Conservation (phyloP, 2,113 vertebrate species). For the Heloderma charlesbogerti region DNA sequence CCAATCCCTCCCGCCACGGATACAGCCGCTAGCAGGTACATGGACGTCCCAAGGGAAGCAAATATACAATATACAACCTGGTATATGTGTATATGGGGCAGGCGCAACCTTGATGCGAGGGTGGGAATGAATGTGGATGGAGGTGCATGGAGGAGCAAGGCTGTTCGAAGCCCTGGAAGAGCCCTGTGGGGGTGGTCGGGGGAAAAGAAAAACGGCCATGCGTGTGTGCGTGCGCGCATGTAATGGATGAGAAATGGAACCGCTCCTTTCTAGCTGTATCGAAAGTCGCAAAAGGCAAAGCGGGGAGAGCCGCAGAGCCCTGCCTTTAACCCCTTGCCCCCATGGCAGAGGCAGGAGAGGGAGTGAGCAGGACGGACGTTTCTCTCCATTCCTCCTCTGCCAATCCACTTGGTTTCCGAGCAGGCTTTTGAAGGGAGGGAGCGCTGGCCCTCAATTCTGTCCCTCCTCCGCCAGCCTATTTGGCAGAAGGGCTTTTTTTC, state of each 20-base stretch:
- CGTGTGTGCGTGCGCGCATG: neutral
- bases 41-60: neutral
- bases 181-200: neutral
- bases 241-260: neutral
- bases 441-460: too few species aligned
- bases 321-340: neutral
- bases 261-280: neutral
- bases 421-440: neutral
- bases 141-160: neutral
- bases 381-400: neutral
- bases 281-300: neutral
- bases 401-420: neutral
- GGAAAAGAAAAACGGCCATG: neutral
- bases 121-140: neutral
- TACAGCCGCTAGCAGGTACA: neutral
- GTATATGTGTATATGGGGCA: slow-evolving; percentile 45
- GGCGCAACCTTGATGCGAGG: neutral
- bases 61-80: slow-evolving; percentile 46
- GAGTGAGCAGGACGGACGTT: too few species aligned
- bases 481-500: too few species aligned
- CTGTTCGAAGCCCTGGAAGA: neutral
- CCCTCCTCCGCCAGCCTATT: neutral
- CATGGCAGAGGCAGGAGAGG: neutral
- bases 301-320: neutral
- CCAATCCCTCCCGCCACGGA: neutral